Conservation (phyloP, 1,140 invertebrate genomes). For the Megalonaias nervosa region DNA sequence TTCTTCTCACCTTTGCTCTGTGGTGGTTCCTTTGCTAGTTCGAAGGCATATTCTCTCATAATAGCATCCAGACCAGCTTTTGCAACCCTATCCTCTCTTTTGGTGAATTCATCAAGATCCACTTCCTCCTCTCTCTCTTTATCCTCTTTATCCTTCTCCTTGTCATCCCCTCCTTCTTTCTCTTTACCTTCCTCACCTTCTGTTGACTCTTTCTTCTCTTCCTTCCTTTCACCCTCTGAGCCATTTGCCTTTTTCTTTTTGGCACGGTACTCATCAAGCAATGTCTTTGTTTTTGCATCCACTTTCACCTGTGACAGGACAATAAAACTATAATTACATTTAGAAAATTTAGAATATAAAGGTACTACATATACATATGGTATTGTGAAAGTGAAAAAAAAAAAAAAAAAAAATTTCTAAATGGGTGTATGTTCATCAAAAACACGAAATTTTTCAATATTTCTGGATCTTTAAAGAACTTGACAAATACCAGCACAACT, state of each 20-base stretch:
- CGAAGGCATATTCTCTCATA: constrained; percentile 85
- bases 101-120: constrained; percentile 52
- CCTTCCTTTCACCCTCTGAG: constrained; percentile 16
- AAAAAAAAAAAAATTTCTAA: no score
- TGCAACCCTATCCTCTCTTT: constrained; percentile 74
- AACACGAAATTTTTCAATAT: no score
- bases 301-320: constrained; percentile 80
- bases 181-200: constrained; percentile 48
- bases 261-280: constrained; percentile 89
- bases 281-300: constrained; percentile 97
- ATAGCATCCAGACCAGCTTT: constrained; percentile 84
- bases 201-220: constrained; percentile 44
- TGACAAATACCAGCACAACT: no score
- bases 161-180: constrained; percentile 51
- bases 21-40: constrained; percentile 66
- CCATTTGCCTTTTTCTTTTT: constrained; percentile 54
- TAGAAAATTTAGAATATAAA: neutral
- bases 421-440: no score
- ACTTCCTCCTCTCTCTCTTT: constrained; percentile 53
- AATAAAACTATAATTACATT: constrained; percentile 4
- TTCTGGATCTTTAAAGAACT: no score
- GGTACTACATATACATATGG: no score
- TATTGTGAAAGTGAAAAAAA: no score
- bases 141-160: constrained; percentile 64
- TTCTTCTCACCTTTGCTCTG: constrained; percentile 9